phyloP scores from a whole-genome alignment of 2,797 vertebrate genomes.

The Naso thynnoides region DNA sequence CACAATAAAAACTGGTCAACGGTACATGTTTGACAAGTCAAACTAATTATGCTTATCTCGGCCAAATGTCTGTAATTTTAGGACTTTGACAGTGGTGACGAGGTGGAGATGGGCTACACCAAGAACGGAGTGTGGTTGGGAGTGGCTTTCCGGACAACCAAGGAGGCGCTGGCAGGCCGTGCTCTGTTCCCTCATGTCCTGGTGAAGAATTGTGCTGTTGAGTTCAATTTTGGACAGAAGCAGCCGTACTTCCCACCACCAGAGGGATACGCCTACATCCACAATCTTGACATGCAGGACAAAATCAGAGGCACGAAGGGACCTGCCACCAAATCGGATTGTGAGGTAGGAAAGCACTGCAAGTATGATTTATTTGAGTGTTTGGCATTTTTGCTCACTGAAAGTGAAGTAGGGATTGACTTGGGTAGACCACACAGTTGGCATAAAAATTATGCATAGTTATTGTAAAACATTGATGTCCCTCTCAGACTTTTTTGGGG shows the following conservation, averaged over 20 bases:
- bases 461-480: not conserved
- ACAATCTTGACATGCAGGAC: conserved; percentile 84
- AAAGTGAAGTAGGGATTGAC: not conserved
- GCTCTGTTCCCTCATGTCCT: conserved; percentile 92
- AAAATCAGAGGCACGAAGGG: conserved; percentile 88
- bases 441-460: not conserved
- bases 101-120: conserved; percentile 89
- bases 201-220: conserved; percentile 93
- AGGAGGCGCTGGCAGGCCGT: conserved; percentile 84
- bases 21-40: not conserved
- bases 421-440: not conserved
- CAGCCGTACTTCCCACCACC: conserved; percentile 87
- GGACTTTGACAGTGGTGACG: conserved; percentile 90
- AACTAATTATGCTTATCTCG: not conserved
- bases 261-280: conserved; percentile 91
- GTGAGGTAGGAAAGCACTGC: conserved; percentile 84
- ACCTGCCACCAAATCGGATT: conserved; percentile 90
- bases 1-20: not conserved
- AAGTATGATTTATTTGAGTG: not conserved
- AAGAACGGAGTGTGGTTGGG: conserved; percentile 92
- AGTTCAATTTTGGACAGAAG: conserved; percentile 94
- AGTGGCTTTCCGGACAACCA: conserved; percentile 86
- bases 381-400: not conserved
- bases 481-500: too few species aligned
- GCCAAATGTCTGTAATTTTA: conserved; percentile 36